Percentiles rank a stretch among this genome's conserved stretches.
phyloP scores from a whole-genome alignment of 2,113 vertebrate species.

The Hirundichthys speculiger region DNA sequence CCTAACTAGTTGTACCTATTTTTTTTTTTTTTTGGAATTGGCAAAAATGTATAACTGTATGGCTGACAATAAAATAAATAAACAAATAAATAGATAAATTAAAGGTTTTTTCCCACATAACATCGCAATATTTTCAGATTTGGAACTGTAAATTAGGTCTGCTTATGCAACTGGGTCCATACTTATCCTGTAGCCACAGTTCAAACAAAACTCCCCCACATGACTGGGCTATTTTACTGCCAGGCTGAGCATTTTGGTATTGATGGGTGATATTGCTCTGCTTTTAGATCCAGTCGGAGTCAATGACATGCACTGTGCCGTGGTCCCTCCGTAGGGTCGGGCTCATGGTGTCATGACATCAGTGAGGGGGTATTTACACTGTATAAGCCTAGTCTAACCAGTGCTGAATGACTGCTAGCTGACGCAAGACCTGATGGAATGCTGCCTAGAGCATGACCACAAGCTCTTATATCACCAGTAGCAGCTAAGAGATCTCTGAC shows the following conservation, averaged over 20 bases:
- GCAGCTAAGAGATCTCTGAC: conserved; percentile 44
- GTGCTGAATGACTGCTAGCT: conserved; percentile 75
- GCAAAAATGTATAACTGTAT: no score
- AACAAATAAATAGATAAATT: no score
- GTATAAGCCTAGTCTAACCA: conserved; percentile 72
- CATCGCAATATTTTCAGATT: no score
- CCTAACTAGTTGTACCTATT: no score
- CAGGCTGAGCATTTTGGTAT: conserved; percentile 18
- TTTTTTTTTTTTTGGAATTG: no score
- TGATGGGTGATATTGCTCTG: conserved; percentile 20
- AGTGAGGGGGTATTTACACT: conserved; percentile 73
- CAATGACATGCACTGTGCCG: conserved; percentile 53
- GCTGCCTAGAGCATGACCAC: conserved; percentile 65
- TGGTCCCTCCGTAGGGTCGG: conserved; percentile 51
- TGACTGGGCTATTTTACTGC: conserved; percentile 12
- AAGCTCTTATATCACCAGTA: conserved; percentile 59
- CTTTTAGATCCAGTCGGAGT: conserved; percentile 36
- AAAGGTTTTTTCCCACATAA: no score
- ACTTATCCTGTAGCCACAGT: conserved; percentile 19
- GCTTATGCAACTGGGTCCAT: conserved; percentile 15
- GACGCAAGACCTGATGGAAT: conserved; percentile 79
- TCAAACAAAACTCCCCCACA: neutral
- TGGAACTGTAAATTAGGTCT: neutral
- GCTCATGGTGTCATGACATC: conserved; percentile 75
- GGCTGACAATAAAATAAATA: no score